Evolutionary conservation across 2,797 vertebrate species (phyloP), one percentile per base, ranked within the genome.

Genomic region (Novumbra hubbsi): DNA sequence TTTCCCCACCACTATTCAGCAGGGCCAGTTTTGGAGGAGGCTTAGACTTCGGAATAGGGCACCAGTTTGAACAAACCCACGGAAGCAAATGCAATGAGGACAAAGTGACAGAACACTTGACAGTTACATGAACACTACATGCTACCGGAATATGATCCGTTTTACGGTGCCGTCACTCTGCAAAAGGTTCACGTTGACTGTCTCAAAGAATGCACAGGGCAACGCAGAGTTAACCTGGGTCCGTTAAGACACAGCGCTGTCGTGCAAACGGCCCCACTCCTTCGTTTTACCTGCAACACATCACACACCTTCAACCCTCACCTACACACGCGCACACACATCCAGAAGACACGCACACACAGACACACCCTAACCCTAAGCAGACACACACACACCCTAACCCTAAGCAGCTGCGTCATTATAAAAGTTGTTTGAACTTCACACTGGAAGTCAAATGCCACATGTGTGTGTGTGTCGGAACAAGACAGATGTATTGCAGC

Each of bases 401-500:
- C 87, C 76, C 81, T 71, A 84, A 90, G 84, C 91, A 94, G 91
- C 93, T 94, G 92, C 88, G 83, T 91, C 93, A 93, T 93, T 92
- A 92, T 89, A 88, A 89, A 91, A 90, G 80, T 90, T 90, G 91
- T 94, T 93, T 94, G 92, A 94, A 94, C 92, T 93, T 92, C 91
- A 91, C 92, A 89, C 88, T 92, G 86, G 86, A 92, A 92, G 93
- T 92, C 91, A 92, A 91, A 92, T 87, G 90, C 92, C 93, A 94
- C 89, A 94, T 45, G 41, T 45, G 41, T 45, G 41, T 12, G 41
- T 93, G 91, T 92, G 90, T 93, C 88, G 80, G 89, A 82, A 78
- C 76, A 91, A 93, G 91, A 93, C 94, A 94, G 92, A 94, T 94
- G 92, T 88, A 88, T 77, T 86, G 88, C 94, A 94, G 93, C 92